Conservation (phyloP, 2,797 vertebrate genomes). For the Gymnothorax reevesii region DNA sequence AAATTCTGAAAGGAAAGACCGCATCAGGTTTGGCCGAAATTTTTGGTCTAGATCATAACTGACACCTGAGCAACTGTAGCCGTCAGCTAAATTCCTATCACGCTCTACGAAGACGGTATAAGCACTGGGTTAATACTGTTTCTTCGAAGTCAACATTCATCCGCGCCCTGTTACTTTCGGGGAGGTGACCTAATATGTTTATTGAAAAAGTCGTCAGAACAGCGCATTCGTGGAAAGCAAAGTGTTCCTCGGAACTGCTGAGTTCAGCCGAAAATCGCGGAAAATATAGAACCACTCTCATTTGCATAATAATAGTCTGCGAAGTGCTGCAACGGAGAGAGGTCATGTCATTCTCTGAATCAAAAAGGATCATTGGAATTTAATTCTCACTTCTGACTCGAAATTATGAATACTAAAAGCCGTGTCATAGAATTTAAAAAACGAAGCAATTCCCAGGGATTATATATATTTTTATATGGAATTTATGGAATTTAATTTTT, state of each 20-base stretch:
- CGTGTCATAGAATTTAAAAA: constrained; percentile 58
- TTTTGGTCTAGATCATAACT: neutral
- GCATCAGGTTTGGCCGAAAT: neutral
- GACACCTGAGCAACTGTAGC: constrained; percentile 34
- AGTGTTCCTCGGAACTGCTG: constrained; percentile 52
- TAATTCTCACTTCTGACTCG: constrained; percentile 69
- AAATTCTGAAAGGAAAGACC: neutral
- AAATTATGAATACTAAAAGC: constrained; percentile 64
- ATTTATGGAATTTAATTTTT: constrained; percentile 22
- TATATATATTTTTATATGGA: constrained; percentile 55
- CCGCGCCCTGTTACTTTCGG: constrained; percentile 32
- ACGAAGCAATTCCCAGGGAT: constrained; percentile 65
- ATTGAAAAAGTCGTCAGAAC: constrained; percentile 43
- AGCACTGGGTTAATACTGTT: constrained; percentile 24
- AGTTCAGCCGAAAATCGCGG: constrained; percentile 50
- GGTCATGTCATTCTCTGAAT: constrained; percentile 64
- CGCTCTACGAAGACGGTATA: neutral
- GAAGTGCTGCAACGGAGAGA: constrained; percentile 52
- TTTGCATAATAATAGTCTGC: constrained; percentile 82
- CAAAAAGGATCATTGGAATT: constrained; percentile 75
- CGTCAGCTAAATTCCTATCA: neutral
- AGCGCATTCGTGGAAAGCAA: constrained; percentile 32
- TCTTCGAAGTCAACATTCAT: constrained; percentile 41
- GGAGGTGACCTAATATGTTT: constrained; percentile 48
- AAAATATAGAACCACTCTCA: constrained; percentile 55